Conservation (phyloP, 2,888 invertebrate genomes). For the Eupithecia vulgata region DNA sequence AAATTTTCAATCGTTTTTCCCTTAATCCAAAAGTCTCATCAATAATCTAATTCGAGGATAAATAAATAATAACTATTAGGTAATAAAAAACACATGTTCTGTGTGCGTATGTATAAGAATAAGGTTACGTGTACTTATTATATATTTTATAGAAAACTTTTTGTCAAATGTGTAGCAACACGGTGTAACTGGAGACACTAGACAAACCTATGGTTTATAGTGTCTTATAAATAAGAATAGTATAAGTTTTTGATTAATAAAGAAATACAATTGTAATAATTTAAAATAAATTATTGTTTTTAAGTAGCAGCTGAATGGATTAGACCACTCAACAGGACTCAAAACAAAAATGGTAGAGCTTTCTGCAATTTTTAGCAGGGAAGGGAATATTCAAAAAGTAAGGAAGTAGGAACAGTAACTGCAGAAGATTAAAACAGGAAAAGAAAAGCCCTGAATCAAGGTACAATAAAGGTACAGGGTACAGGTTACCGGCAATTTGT, state of each 20-base stretch:
- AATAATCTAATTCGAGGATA: neutral
- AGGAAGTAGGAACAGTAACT: neutral
- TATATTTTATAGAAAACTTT: too few species aligned
- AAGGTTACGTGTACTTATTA: too few species aligned
- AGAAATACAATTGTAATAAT: too few species aligned
- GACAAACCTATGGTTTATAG: too few species aligned
- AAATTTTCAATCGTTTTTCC: neutral
- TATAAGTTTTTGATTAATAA: too few species aligned
- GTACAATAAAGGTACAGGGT: slow-evolving; percentile 48
- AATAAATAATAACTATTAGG: neutral
- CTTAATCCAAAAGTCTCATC: neutral
- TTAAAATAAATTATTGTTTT: too few species aligned
- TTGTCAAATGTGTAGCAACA: too few species aligned
- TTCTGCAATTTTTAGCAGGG: neutral
- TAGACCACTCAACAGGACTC: neutral
- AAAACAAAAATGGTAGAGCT: neutral
- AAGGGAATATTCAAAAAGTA: neutral
- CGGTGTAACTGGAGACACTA: too few species aligned
- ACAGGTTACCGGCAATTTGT: slow-evolving; percentile 73
- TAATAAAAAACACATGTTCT: neutral
- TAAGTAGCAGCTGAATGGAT: too few species aligned
- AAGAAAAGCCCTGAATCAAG: slow-evolving; percentile 33
- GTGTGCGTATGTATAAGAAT: too few species aligned
- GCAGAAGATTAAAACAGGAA: slow-evolving; percentile 26
- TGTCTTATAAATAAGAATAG: too few species aligned